A percentile compares a stretch with the other conserved stretches of the same genome.
phyloP scores from a whole-genome alignment of 2,888 invertebrate species.

The Aphodius granarius region DNA sequence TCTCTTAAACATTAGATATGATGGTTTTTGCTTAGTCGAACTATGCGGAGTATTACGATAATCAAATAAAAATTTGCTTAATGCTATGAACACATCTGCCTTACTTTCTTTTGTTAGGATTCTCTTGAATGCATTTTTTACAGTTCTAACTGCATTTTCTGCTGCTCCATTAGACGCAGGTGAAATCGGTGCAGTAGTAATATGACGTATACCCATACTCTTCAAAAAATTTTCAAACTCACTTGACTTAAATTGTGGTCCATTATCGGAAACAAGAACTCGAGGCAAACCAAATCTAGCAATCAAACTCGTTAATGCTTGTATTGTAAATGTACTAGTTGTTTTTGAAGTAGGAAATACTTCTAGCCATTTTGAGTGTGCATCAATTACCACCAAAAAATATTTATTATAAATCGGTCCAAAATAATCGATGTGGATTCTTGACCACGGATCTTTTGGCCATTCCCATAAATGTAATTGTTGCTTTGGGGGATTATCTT shows the following conservation, averaged over 20 bases:
- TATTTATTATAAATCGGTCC: conserved; percentile 19
- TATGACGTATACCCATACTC: conserved; percentile 27
- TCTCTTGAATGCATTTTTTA: conserved; percentile 31
- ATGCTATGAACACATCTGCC: conserved; percentile 17
- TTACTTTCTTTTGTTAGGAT: conserved; percentile 16
- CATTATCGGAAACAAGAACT: conserved; percentile 32
- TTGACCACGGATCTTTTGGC: neutral
- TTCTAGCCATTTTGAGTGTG: conserved; percentile 27
- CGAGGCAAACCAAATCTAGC: conserved; percentile 30
- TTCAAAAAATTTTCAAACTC: conserved; percentile 30
- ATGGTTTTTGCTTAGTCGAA: neutral
- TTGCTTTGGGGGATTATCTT: neutral
- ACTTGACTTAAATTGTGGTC: conserved; percentile 26
- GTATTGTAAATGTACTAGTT: conserved; percentile 17
- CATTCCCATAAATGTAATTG: neutral
- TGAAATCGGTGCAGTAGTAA: conserved; percentile 28
- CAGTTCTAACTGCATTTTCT: conserved; percentile 32
- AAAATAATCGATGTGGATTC: conserved; percentile 28
- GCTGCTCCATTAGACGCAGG: conserved; percentile 33
- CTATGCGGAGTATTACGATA: conserved; percentile 9
- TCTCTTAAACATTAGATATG: neutral
- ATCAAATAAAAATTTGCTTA: conserved; percentile 30
- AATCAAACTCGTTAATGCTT: conserved; percentile 23
- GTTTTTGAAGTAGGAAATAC: conserved; percentile 9
- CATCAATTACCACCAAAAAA: conserved; percentile 25